These are phyloP conservation scores for Diploscapter pachys DNA, from an alignment of 1,140 invertebrate genomes.

Conservation along the genomic window DNA sequence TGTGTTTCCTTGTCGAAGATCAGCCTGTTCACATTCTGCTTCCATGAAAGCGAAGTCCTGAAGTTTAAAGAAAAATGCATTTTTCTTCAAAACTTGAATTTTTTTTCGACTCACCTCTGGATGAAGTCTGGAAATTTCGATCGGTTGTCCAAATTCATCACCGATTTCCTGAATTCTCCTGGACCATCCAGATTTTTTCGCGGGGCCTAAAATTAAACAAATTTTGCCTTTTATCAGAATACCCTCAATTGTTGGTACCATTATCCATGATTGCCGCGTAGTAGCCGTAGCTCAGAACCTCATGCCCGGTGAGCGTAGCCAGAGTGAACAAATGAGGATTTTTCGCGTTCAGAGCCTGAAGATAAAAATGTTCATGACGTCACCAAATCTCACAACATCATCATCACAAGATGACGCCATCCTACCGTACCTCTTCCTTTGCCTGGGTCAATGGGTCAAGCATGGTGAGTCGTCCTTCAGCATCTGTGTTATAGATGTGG, in stretches of 20 bases:
- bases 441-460: conserved; percentile 77
- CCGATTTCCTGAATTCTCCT: conserved; percentile 71
- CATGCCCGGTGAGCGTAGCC: conserved; percentile 89
- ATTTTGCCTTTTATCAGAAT: background rate
- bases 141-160: conserved; percentile 77
- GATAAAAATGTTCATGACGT: background rate
- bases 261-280: conserved; percentile 76
- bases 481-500: conserved; percentile 87
- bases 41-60: conserved; percentile 74
- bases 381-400: no score
- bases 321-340: conserved; percentile 87
- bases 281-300: conserved; percentile 69
- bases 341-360: conserved; percentile 62
- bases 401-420: no score
- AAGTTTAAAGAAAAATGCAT: background rate
- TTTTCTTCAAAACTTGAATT: background rate
- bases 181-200: conserved; percentile 67
- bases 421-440: conserved; percentile 63
- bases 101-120: conserved; percentile 61
- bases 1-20: conserved; percentile 77
- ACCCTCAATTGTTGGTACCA: conserved; percentile 57
- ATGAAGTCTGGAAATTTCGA: conserved; percentile 82
- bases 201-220: conserved; percentile 65
- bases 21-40: conserved; percentile 77
- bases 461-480: conserved; percentile 91